phyloP scores from a whole-genome alignment of 2,113 vertebrate species.

The Chaetodon auriga region DNA sequence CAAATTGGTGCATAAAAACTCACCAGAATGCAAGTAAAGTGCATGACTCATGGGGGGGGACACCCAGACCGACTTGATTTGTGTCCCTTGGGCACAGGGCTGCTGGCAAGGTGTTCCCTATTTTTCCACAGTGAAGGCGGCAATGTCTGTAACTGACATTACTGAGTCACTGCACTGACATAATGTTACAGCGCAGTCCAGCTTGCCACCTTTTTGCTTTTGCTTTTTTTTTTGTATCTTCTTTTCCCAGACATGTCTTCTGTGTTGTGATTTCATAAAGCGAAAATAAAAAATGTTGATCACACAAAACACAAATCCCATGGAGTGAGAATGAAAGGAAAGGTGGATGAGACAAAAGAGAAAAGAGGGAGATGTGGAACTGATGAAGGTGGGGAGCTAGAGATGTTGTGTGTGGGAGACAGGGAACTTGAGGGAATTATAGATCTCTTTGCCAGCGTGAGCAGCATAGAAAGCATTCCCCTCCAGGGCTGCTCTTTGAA shows the following conservation, averaged over 20 bases:
- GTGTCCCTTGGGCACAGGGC: no score
- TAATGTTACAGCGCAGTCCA: no score
- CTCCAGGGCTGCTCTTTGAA: constrained; percentile 27
- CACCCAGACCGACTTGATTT: no score
- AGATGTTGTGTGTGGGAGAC: constrained; percentile 44
- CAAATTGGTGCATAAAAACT: no score
- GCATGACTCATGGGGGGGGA: no score
- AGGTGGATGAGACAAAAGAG: constrained; percentile 18
- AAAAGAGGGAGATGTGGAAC: constrained; percentile 25
- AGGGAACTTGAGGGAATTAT: constrained; percentile 56
- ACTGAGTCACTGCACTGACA: no score
- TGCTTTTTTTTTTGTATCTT: background rate
- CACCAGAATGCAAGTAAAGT: no score
- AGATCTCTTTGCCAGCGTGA: constrained; percentile 64
- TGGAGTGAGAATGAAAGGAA: background rate
- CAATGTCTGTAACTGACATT: no score
- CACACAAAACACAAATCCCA: constrained; percentile 24
- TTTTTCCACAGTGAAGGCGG: no score
- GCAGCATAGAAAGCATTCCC: constrained; percentile 57
- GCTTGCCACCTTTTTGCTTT: background rate
- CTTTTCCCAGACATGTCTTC: background rate
- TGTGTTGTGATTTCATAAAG: background rate
- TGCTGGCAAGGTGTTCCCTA: no score
- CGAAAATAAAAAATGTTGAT: constrained; percentile 22
- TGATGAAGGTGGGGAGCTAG: constrained; percentile 13